Conservation (phyloP, 2,113 vertebrate genomes). For the Morphnarchus princeps region DNA sequence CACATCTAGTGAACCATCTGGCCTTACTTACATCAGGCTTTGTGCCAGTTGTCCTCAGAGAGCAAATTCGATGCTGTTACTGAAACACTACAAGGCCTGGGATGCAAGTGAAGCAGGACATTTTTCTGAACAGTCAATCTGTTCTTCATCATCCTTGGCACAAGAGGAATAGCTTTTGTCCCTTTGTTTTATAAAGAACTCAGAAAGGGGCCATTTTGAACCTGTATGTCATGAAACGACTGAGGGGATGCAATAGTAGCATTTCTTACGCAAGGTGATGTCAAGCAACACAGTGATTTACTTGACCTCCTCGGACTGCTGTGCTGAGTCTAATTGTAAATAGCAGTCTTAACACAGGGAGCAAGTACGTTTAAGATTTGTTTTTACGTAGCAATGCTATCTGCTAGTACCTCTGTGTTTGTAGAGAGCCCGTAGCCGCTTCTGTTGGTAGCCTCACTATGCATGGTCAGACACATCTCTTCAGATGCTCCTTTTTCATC, state of each 20-base stretch:
- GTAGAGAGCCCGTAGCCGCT: background rate
- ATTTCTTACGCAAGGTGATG: background rate
- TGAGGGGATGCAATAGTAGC: background rate
- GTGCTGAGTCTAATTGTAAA: background rate
- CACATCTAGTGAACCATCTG: background rate
- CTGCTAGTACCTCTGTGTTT: background rate
- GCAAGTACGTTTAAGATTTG: background rate
- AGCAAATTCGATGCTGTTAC: background rate
- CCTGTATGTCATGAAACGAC: background rate
- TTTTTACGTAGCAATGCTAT: background rate
- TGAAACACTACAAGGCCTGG: background rate
- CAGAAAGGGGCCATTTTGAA: background rate
- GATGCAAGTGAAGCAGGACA: background rate
- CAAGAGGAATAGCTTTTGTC: background rate
- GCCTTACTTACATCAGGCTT: background rate
- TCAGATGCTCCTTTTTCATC: background rate
- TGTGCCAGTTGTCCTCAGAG: background rate
- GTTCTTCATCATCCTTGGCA: background rate
- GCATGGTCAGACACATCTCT: background rate
- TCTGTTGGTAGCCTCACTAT: background rate
- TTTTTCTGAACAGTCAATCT: background rate
- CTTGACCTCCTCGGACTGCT: background rate
- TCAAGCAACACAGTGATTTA: background rate
- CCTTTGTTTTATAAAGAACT: background rate
- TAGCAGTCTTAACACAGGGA: background rate